These are phyloP conservation scores for Euwallacea similis DNA, from an alignment of 1,140 invertebrate genomes.

Conservation along the genomic window DNA sequence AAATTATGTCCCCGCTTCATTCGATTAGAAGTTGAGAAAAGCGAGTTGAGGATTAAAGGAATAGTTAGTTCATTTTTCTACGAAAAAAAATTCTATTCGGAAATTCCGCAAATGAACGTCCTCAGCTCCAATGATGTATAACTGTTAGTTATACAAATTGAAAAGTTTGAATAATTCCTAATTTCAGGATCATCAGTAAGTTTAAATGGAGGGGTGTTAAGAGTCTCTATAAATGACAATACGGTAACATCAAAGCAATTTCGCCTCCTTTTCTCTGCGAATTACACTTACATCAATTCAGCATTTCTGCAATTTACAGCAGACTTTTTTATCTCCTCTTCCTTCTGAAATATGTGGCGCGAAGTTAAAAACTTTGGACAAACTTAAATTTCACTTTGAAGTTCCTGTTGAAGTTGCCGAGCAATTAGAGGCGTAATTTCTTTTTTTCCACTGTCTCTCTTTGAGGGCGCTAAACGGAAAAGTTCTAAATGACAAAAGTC, in stretches of 20 bases:
- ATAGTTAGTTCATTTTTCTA: background rate
- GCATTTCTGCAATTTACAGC: no score
- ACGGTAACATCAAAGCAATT: no score
- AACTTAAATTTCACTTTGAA: conserved; percentile 31
- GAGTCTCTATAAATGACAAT: no score
- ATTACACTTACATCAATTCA: no score
- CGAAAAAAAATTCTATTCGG: no score
- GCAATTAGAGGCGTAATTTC: conserved; percentile 17
- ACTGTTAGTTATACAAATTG: no score
- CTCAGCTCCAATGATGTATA: no score
- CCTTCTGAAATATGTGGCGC: conserved; percentile 13
- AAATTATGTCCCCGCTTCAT: conserved; percentile 17
- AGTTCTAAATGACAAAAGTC: conserved; percentile 30
- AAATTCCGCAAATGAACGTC: no score
- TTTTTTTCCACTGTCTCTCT: conserved; percentile 11
- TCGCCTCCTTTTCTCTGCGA: no score
- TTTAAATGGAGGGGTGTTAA: no score
- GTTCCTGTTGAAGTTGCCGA: conserved; percentile 19
- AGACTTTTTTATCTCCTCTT: conserved; percentile 6
- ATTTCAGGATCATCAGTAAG: no score
- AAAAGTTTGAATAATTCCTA: no score
- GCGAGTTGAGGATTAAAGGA: conserved; percentile 6
- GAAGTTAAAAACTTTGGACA: conserved; percentile 21
- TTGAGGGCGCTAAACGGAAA: conserved; percentile 18
- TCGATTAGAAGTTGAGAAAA: conserved; percentile 12